Evolutionary conservation across 2,888 invertebrate genomes (phyloP), one percentile per base, ranked within the genome.

Genomic region (Fragum fragum): DNA sequence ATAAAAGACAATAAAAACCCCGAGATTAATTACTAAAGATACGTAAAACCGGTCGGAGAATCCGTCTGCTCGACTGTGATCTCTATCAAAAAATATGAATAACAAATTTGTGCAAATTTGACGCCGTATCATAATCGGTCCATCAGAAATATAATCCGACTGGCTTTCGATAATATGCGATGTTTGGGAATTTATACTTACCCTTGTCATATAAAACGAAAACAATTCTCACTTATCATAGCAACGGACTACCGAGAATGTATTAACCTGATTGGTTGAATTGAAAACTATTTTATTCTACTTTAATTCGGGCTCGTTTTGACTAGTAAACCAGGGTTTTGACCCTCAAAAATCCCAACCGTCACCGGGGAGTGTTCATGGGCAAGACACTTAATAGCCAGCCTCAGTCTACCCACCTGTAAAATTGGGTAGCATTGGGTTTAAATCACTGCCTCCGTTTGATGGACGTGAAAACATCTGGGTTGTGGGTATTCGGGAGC

Each of bases 51-150:
- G 39, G 42, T 36, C 23, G 36, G 59, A 74, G 82, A 52, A 81
- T 81, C 57, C 73, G 66, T 39, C 47, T 21, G 18, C 68, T 47
- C 55, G 39, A 53, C 55, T 26, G 14, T 39, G 76, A 76, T 73
- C 57, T 69, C 55, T 76, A 70, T 73, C 59, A 59, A 66, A 69
- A 76, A 76, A 76, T 81, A 81, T 81, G 81, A 81, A 81, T 81
- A 63, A 63, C 81, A 76, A 81, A 76, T 81, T 73, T 81, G 76
- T 81, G 76, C 81, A 81, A 73, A 73, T 77, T 73, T 73, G 81
- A 81, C 81, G 81, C 81, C 81, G 36, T 16, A n/a, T 36, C n/a
- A 23, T 66, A 66, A 66, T 66, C 66, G n/a, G 66, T 42, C 66
- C 36, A 23, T 66, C 66, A 66, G 23, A 66, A 23, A 39, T 3